phyloP scores from a whole-genome alignment of 2,113 vertebrate species.

The Neopipo cinnamomea region DNA sequence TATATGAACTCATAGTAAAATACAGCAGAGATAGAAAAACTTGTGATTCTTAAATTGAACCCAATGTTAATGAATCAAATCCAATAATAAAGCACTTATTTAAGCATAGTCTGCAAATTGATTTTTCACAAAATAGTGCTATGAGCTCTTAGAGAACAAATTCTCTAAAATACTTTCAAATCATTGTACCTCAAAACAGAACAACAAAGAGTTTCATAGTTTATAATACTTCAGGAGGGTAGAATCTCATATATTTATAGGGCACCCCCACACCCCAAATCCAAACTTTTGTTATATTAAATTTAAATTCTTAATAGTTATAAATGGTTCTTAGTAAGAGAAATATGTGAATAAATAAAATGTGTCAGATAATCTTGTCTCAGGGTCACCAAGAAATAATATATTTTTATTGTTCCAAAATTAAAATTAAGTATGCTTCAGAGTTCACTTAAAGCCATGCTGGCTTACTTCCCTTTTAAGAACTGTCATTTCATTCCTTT shows the following conservation, averaged over 20 bases:
- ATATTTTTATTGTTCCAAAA: background rate
- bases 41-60: background rate
- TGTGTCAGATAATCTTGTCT: background rate
- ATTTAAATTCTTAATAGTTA: constrained; percentile 3
- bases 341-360: constrained; percentile 1
- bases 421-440: background rate
- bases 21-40: background rate
- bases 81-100: background rate
- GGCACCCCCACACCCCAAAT: background rate
- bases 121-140: background rate
- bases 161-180: background rate
- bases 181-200: background rate
- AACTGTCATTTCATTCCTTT: background rate
- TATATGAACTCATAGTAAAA: background rate
- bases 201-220: background rate
- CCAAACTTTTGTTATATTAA: background rate
- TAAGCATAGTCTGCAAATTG: background rate
- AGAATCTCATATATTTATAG: background rate
- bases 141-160: background rate
- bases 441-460: background rate
- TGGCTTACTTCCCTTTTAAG: background rate
- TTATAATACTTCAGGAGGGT: background rate
- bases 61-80: background rate
- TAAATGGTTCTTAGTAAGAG: background rate
- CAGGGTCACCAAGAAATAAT: background rate